These are phyloP conservation scores for Antheraea assamensis DNA, from an alignment of 2,888 invertebrate species.

Conservation along the genomic window DNA sequence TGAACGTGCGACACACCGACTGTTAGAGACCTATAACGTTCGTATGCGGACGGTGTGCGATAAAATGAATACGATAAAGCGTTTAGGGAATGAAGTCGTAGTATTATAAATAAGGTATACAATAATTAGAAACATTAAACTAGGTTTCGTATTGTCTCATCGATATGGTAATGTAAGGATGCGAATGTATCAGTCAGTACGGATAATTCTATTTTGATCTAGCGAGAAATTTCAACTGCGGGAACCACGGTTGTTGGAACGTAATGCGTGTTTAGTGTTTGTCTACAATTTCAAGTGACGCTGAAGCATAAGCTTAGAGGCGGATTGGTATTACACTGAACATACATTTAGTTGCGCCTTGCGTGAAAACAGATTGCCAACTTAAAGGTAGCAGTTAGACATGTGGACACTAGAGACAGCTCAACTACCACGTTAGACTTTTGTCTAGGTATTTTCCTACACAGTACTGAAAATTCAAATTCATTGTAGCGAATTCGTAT, in stretches of 20 bases:
- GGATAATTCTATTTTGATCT: no score
- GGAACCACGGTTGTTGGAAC: neutral
- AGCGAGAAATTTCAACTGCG: no score
- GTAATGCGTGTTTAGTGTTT: no score
- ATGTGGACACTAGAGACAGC: no score
- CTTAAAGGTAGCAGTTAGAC: neutral
- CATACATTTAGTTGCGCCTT: neutral
- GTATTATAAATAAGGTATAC: conserved; percentile 6
- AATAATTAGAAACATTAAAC: neutral
- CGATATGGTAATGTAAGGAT: no score
- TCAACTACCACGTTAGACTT: neutral
- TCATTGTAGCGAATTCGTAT: no score
- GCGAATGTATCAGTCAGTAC: no score
- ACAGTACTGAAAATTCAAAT: no score
- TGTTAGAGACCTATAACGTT: neutral
- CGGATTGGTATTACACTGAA: neutral
- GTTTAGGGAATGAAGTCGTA: neutral
- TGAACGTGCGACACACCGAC: conserved; percentile 15
- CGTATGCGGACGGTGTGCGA: neutral
- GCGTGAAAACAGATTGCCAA: neutral
- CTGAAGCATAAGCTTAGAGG: no score
- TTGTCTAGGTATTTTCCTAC: neutral
- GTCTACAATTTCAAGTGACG: no score
- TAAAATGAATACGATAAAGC: neutral
- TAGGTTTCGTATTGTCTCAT: no score